Percentiles rank a stretch among this genome's conserved stretches.
Evolutionary conservation across 2,113 vertebrate species (phyloP).

Genomic region (Malurus melanocephalus): DNA sequence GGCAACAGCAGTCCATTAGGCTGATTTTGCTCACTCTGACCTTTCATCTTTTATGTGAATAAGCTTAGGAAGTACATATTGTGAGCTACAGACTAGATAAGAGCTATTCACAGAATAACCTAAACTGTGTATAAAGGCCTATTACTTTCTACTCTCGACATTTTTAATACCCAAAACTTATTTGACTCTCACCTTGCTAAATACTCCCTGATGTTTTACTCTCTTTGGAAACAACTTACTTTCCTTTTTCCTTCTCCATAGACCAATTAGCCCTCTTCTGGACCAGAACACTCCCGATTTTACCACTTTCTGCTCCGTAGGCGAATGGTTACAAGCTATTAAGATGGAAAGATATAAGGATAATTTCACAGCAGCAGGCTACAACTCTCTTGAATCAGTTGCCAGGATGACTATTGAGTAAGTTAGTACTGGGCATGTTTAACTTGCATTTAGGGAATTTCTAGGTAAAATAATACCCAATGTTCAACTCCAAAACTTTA

Average conservation of each 20-base stretch:
- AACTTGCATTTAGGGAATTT: slow-evolving; percentile 43
- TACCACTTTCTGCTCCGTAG: slow-evolving; percentile 93
- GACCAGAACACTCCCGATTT: slow-evolving; percentile 97
- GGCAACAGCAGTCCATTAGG: not conserved
- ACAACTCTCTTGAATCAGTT: slow-evolving; percentile 95
- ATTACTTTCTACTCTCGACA: not conserved
- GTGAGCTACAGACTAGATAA: slow-evolving; percentile 5
- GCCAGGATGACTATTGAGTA: slow-evolving; percentile 98
- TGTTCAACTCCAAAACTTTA: slow-evolving; percentile 4
- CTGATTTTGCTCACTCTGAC: slow-evolving; percentile 32
- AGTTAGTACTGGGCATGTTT: slow-evolving; percentile 71
- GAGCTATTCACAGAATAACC: not conserved
- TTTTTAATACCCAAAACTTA: slow-evolving; percentile 48
- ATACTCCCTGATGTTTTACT: slow-evolving; percentile 49
- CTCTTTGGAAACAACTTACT: slow-evolving; percentile 60
- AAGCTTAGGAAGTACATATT: slow-evolving; percentile 15
- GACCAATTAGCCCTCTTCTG: slow-evolving; percentile 95
- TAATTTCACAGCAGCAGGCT: slow-evolving; percentile 97
- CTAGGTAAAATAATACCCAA: not conserved
- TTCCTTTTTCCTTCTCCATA: slow-evolving; percentile 74
- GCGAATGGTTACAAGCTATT: slow-evolving; percentile 98
- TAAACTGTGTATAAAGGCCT: slow-evolving; percentile 21
- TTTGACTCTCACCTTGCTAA: slow-evolving; percentile 52
- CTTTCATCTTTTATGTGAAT: slow-evolving; percentile 25
- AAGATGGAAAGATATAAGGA: slow-evolving; percentile 99